Evolutionary conservation across 2,113 vertebrate species (phyloP).

Genomic region (Ophthalmolycus amberensis): DNA sequence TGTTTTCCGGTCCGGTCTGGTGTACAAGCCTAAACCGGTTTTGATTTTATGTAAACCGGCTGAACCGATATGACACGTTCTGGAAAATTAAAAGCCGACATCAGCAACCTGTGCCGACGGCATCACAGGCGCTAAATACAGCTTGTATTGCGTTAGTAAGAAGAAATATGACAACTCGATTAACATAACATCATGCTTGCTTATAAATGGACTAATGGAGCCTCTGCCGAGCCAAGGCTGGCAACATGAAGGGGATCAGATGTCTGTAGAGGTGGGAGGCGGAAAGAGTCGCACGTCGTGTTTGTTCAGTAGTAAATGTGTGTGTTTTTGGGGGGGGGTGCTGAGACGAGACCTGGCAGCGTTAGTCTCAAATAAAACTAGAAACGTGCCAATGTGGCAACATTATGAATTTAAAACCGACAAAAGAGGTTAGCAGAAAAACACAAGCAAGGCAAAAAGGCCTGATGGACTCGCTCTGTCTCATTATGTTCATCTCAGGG

Average conservation of each 20-base stretch:
- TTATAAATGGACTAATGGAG: background rate
- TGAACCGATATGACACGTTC: no score
- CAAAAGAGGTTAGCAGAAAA: no score
- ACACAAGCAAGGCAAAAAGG: no score
- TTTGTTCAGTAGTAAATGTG: background rate
- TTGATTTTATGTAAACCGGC: background rate
- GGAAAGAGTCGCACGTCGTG: no score
- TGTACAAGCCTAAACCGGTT: background rate
- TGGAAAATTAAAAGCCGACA: no score
- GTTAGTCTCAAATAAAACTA: no score
- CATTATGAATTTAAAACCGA: background rate
- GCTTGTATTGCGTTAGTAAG: background rate
- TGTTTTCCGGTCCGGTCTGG: background rate
- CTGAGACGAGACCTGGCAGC: no score
- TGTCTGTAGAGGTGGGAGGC: background rate
- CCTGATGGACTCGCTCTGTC: no score
- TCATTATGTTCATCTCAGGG: no score
- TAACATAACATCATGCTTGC: background rate
- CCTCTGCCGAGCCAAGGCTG: background rate
- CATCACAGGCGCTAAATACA: no score
- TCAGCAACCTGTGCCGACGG: no score
- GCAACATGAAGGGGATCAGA: background rate
- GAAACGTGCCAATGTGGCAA: background rate
- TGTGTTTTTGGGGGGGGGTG: background rate
- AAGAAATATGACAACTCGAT: background rate